These are phyloP conservation scores for Myiopsitta monachus DNA, from an alignment of 2,113 vertebrate genomes.

Conservation along the genomic window DNA sequence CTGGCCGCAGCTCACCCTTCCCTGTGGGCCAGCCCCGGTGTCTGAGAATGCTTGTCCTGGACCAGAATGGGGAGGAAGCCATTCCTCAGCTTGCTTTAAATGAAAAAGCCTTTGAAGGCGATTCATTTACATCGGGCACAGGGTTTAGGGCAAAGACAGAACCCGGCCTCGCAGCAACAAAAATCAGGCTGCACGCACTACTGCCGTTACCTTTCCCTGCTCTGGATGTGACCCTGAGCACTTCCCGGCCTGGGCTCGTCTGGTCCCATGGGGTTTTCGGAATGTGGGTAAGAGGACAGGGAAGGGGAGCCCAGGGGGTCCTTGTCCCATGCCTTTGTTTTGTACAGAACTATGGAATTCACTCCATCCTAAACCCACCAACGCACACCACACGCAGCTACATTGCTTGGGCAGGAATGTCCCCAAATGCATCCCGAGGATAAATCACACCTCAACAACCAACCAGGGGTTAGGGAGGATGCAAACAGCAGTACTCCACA, in stretches of 20 bases:
- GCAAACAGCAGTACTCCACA: accelerated
- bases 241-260: accelerated
- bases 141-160: neutral
- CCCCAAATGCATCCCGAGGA: neutral
- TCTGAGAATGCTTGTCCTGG: neutral
- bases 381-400: accelerated
- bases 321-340: neutral
- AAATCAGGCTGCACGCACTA: neutral
- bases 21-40: neutral
- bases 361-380: neutral
- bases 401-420: accelerated
- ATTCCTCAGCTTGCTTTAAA: neutral
- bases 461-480: neutral
- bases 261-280: accelerated
- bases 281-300: neutral
- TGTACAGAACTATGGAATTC: accelerated
- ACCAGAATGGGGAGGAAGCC: neutral
- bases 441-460: neutral
- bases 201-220: neutral
- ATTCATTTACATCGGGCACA: neutral
- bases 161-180: neutral
- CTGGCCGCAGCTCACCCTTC: neutral
- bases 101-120: neutral
- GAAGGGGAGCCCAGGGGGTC: neutral
- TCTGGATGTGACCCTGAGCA: accelerated